Base-by-base conservation (phyloP, 2,797 vertebrate genomes). In the Anas flavirostris region DNA sequence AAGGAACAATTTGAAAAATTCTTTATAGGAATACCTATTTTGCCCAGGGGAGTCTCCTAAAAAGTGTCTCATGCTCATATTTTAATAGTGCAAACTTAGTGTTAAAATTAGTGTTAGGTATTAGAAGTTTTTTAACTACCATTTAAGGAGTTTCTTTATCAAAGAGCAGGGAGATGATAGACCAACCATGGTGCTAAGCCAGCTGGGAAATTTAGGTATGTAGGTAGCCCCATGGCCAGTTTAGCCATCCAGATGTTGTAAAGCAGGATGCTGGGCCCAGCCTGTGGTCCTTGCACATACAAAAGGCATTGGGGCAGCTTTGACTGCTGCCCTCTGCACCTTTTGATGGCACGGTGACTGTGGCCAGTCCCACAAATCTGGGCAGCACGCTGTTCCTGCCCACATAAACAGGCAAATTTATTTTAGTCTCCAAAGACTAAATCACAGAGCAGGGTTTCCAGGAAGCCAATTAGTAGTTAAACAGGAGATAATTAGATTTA, bases 261-360 rank as follows among this genome's bases (percentile, higher is more conserved):
- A 80, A 59, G 33, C 29, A 56, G 68, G 50, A 28, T 80, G 37
- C 37, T 23, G 19, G 4, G 28, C 33, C 66, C 31, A 10, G 31
- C 17, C 9, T 1, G 0, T 1, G 10, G 12, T 26, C 26, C 12
- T 7, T 41, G 9, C 43, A 59, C 15, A 1, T 0, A 5, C 10
- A 2, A 4, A 31, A 26, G 19, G 2, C 3, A 2, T 5, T 18
- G 9, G 13, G 26, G 26, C 53, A 68, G 21, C 21, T 79, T 72
- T 79, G 63, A 16, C 31, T 43, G 43, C 60, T 85, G 60, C 26
- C 33, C 16, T 4, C 1, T 10, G 10, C 2, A 0, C 0, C 1
- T 18, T 14, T 16, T 7, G 12, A 3, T 29, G 39, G 16, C 14
- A 12, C 28, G 4, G 37, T 0, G 41, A 22, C 31, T 6, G 41